Percentiles rank a stretch among this genome's conserved stretches.
Evolutionary conservation across 2,113 vertebrate species (phyloP).

Genomic region (Ictalurus furcatus): DNA sequence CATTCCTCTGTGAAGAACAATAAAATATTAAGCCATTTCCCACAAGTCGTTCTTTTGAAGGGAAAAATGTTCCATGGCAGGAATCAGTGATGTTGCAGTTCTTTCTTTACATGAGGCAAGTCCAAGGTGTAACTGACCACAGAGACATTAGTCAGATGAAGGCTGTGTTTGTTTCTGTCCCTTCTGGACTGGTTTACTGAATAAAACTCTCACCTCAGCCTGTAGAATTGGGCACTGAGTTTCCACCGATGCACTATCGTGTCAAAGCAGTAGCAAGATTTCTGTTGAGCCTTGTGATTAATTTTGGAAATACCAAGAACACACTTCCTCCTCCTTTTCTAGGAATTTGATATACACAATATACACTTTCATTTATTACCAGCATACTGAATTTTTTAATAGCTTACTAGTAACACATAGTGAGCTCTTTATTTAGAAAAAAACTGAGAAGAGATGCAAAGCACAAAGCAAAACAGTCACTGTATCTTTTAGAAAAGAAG

Average conservation of each 20-base stretch:
- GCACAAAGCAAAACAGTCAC: not conserved
- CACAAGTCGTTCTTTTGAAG: slow-evolving; percentile 28
- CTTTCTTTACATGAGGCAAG: slow-evolving; percentile 39
- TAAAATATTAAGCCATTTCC: slow-evolving; percentile 49
- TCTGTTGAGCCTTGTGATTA: slow-evolving; percentile 27
- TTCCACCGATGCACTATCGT: slow-evolving; percentile 2
- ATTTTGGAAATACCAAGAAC: slow-evolving; percentile 14
- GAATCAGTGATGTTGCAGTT: slow-evolving; percentile 41
- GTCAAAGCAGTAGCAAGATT: slow-evolving; percentile 27
- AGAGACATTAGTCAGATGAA: slow-evolving; percentile 46
- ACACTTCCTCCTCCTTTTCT: not conserved
- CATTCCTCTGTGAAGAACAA: slow-evolving; percentile 48
- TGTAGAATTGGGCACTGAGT: slow-evolving; percentile 15
- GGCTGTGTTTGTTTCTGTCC: slow-evolving; percentile 46
- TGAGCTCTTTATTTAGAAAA: not conserved
- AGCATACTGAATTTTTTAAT: not conserved
- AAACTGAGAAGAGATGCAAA: not conserved
- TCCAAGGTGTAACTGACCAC: slow-evolving; percentile 54
- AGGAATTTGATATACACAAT: not conserved
- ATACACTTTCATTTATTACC: slow-evolving; percentile 11
- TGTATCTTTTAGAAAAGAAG: slow-evolving; percentile 11
- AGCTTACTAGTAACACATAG: not conserved
- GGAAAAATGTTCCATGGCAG: slow-evolving; percentile 46
- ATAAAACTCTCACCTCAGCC: slow-evolving; percentile 40
- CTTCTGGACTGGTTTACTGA: slow-evolving; percentile 28